Percentiles rank a stretch among this genome's conserved stretches.
Conservation (phyloP, 2,113 vertebrate genomes). For the Myotis davidii region DNA sequence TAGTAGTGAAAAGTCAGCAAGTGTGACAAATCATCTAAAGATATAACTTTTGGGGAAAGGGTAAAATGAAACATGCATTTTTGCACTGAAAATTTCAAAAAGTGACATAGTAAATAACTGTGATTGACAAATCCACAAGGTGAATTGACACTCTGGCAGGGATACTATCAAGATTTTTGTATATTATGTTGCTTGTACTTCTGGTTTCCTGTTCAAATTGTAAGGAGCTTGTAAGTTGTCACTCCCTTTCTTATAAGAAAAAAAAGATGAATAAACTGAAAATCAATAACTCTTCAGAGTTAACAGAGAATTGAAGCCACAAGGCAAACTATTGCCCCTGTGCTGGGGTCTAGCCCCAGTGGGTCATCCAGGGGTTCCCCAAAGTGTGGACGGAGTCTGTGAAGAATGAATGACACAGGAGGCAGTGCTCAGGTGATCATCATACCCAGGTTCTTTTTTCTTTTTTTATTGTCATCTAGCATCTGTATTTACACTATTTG, state of each 20-base stretch:
- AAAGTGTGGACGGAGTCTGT: too few relatives aligned
- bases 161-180: not conserved
- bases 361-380: too few relatives aligned
- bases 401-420: too few relatives aligned
- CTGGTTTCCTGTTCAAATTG: not conserved
- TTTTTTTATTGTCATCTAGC: too few relatives aligned
- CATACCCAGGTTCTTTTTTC: too few relatives aligned
- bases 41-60: not conserved
- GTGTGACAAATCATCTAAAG: not conserved
- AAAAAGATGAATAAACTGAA: not conserved
- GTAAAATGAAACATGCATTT: not conserved
- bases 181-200: not conserved
- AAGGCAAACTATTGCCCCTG: not conserved
- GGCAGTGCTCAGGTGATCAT: too few relatives aligned
- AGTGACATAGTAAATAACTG: not conserved
- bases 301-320: not conserved
- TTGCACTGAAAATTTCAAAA: not conserved
- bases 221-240: not conserved
- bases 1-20: not conserved
- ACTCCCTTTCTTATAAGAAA: not conserved
- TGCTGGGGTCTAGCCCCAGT: too few relatives aligned
- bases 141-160: not conserved
- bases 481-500: too few relatives aligned
- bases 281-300: not conserved
- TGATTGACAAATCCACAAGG: not conserved